Conservation (phyloP, 2,797 vertebrate genomes). For the Eulemur mongoz region DNA sequence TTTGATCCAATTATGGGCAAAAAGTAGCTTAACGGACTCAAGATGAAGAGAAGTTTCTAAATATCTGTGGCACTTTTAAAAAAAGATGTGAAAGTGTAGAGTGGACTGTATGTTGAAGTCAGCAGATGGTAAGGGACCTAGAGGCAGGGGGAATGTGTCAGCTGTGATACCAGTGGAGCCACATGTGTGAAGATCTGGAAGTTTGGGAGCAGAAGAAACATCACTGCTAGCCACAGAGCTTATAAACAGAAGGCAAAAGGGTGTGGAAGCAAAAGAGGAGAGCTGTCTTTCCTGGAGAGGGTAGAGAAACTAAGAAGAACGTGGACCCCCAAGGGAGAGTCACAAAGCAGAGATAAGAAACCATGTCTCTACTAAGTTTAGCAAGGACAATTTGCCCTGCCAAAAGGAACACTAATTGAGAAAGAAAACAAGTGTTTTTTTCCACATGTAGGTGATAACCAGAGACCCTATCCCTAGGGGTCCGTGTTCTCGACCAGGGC, state of each 20-base stretch:
- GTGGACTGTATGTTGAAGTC: background rate
- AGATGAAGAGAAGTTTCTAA: background rate
- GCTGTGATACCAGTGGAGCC: too few relatives aligned
- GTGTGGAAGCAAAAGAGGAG: background rate
- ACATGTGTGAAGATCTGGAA: background rate
- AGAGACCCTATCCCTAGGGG: background rate
- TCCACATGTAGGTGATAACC: background rate
- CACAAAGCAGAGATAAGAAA: background rate
- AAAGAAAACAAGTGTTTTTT: background rate
- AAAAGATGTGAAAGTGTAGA: background rate
- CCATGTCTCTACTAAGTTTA: background rate
- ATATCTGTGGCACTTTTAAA: background rate
- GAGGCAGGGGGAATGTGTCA: background rate
- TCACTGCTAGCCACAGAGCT: background rate
- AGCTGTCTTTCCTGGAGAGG: background rate
- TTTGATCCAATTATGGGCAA: background rate
- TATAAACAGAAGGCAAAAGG: background rate
- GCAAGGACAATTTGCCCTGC: background rate
- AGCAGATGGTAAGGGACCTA: background rate
- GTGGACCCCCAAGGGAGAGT: background rate
- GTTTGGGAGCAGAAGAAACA: background rate
- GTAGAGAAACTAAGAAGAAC: background rate
- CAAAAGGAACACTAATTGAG: too few relatives aligned
- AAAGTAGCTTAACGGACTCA: background rate
- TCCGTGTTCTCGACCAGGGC: background rate